Conservation (phyloP, 2,888 invertebrate genomes). For the Tineola bisselliella region DNA sequence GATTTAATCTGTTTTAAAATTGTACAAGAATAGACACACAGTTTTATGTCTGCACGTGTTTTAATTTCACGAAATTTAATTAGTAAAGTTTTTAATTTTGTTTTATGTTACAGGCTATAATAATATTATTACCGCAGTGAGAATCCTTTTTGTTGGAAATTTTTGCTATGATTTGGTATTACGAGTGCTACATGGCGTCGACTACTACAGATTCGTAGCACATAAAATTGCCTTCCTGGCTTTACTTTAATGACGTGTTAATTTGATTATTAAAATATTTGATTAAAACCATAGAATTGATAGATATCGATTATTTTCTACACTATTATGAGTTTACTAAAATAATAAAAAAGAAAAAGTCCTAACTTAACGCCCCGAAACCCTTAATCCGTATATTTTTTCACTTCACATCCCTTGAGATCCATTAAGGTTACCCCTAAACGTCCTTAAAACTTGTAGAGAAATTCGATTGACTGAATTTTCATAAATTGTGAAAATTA, state of each 20-base stretch:
- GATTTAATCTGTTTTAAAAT: background rate
- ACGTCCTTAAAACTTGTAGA: background rate
- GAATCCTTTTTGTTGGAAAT: background rate
- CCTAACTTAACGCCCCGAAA: background rate
- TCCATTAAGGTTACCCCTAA: background rate
- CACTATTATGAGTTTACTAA: no score
- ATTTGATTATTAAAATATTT: no score
- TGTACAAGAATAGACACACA: background rate
- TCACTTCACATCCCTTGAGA: background rate
- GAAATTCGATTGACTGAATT: background rate
- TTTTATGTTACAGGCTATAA: background rate
- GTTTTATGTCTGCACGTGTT: conserved; percentile 1
- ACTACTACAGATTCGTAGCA: background rate
- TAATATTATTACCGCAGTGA: background rate
- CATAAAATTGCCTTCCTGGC: background rate
- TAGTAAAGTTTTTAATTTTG: background rate
- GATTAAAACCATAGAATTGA: no score
- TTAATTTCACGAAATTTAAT: background rate
- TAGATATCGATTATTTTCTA: no score
- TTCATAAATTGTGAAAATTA: background rate
- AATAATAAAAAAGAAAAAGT: background rate
- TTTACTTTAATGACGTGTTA: no score
- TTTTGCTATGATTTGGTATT: background rate
- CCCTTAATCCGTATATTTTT: background rate
- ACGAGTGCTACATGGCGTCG: background rate